Evolutionary conservation across 2,888 invertebrate species (phyloP).

Genomic region (Pseudococcus viburni): DNA sequence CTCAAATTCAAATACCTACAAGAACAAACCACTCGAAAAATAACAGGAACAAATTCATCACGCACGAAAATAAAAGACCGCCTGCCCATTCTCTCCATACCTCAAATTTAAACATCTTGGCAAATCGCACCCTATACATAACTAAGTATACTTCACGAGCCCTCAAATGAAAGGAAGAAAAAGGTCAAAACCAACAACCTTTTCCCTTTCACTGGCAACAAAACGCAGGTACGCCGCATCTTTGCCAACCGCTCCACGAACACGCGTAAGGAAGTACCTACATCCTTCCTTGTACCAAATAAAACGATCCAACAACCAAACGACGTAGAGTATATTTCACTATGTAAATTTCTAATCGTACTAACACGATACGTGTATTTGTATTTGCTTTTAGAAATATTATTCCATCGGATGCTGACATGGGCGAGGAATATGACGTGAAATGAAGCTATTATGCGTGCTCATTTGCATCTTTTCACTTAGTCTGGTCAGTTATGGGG

Average conservation of each 20-base stretch:
- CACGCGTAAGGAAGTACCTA: not conserved
- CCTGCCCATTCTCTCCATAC: no score
- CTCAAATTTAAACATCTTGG: not conserved
- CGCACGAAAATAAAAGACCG: no score
- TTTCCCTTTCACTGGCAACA: not conserved
- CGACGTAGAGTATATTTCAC: not conserved
- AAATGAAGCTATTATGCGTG: slow-evolving; percentile 60
- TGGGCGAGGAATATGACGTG: slow-evolving; percentile 43
- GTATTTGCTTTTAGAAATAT: slow-evolving; percentile 16
- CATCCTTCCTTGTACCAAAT: not conserved
- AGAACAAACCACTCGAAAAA: no score
- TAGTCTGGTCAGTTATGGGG: slow-evolving; percentile 17
- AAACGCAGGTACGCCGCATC: not conserved
- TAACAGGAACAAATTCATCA: no score
- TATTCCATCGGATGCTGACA: slow-evolving; percentile 45
- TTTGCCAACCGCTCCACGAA: not conserved
- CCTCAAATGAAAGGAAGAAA: not conserved
- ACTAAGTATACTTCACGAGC: not conserved
- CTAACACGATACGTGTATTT: not conserved
- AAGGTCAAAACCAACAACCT: not conserved
- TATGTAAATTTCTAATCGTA: not conserved
- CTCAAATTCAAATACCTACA: no score
- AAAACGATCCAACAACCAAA: slow-evolving; percentile 13
- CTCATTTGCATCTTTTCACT: slow-evolving; percentile 50
- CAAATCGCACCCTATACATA: not conserved